phyloP scores from a whole-genome alignment of 1,140 invertebrate species.

The Brevipalpus yothersi region DNA sequence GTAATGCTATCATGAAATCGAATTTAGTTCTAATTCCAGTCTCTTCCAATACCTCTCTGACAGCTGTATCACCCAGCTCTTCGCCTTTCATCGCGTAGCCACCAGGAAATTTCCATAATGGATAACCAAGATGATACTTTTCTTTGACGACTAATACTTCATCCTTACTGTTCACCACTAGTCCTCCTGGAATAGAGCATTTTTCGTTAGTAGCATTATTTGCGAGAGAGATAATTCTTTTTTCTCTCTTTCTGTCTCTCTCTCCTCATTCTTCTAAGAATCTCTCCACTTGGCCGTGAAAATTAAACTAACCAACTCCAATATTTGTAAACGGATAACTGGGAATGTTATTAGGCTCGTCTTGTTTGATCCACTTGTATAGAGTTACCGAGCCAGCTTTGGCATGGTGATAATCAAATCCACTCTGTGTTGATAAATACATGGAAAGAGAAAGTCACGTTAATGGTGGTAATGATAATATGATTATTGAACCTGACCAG shows the following conservation, averaged over 20 bases:
- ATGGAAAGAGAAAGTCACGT: background rate
- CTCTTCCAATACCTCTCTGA: conserved; percentile 66
- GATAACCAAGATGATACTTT: conserved; percentile 20
- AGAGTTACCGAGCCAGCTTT: conserved; percentile 47
- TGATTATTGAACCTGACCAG: background rate
- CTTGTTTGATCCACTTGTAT: conserved; percentile 44
- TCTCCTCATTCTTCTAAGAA: background rate
- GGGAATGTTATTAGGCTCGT: conserved; percentile 40
- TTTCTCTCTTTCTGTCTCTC: background rate
- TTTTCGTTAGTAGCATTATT: background rate
- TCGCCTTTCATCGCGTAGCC: conserved; percentile 71
- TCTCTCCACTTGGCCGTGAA: background rate
- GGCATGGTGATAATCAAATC: conserved; percentile 67
- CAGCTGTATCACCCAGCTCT: conserved; percentile 44
- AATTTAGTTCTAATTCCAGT: conserved; percentile 54
- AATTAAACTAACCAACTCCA: conserved; percentile 20
- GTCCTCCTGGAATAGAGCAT: conserved; percentile 32
- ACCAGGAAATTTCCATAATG: conserved; percentile 67
- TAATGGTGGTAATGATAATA: conserved; percentile 1
- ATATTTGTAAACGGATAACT: conserved; percentile 57
- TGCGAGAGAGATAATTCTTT: background rate
- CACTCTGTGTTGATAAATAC: conserved; percentile 26
- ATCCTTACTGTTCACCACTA: conserved; percentile 46
- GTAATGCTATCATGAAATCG: conserved; percentile 41
- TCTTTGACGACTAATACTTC: conserved; percentile 56